These are phyloP conservation scores for Hartigia nigra DNA, from an alignment of 2,888 invertebrate genomes.

Conservation along the genomic window DNA sequence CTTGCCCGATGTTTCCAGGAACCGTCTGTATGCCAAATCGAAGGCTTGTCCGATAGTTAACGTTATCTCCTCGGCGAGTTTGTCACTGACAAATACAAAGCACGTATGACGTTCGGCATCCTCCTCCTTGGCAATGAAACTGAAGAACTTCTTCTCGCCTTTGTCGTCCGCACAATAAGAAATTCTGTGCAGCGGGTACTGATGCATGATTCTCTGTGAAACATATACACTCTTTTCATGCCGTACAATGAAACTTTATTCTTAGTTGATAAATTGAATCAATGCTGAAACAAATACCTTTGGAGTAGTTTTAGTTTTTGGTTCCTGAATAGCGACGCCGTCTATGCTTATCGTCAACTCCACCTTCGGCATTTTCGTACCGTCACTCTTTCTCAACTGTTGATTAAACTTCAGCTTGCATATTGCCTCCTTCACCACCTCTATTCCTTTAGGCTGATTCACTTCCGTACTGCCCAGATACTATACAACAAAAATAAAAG, in stretches of 20 bases:
- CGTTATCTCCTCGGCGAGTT: slow-evolving; percentile 97
- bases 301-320: slow-evolving; percentile 62
- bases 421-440: slow-evolving; percentile 97
- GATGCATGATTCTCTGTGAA: slow-evolving; percentile 81
- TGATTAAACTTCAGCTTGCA: slow-evolving; percentile 94
- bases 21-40: slow-evolving; percentile 95
- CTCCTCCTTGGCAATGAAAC: slow-evolving; percentile 89
- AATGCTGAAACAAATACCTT: slow-evolving; percentile 46
- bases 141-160: slow-evolving; percentile 96
- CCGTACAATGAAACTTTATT: slow-evolving; percentile 68
- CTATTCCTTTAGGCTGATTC: slow-evolving; percentile 96
- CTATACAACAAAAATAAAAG: slow-evolving; percentile 62
- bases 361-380: slow-evolving; percentile 89
- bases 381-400: slow-evolving; percentile 91
- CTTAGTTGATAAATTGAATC: slow-evolving; percentile 71
- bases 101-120: slow-evolving; percentile 88
- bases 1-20: slow-evolving; percentile 91
- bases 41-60: slow-evolving; percentile 98
- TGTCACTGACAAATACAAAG: slow-evolving; percentile 97
- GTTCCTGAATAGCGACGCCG: slow-evolving; percentile 92
- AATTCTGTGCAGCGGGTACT: slow-evolving; percentile 96
- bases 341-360: slow-evolving; percentile 98
- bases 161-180: slow-evolving; percentile 99
- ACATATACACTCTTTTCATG: slow-evolving; percentile 1
- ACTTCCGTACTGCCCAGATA: slow-evolving; percentile 96